phyloP scores from a whole-genome alignment of 2,113 vertebrate species.

The Ceyx cyanopectus region DNA sequence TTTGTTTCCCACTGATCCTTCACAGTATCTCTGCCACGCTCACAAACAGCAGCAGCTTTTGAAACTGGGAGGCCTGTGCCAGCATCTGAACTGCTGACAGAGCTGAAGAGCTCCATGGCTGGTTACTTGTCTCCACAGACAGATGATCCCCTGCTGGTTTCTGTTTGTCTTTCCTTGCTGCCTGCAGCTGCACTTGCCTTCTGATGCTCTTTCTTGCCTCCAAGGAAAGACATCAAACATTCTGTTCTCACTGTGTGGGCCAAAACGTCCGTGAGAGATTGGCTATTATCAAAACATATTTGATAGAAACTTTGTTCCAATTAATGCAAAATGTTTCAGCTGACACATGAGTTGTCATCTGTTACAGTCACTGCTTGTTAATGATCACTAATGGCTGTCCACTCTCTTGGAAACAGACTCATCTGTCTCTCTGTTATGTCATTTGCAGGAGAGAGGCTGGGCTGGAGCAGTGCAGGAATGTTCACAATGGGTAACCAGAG shows the following conservation, averaged over 20 bases:
- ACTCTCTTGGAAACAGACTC: not conserved
- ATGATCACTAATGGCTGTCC: constrained; percentile 26
- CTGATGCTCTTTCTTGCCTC: not conserved
- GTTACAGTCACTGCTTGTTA: constrained; percentile 14
- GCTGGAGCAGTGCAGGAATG: not conserved
- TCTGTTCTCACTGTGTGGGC: not conserved
- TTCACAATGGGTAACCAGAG: not conserved
- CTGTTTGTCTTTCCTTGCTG: constrained; percentile 1
- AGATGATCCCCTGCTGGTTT: not conserved
- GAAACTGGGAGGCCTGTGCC: not conserved
- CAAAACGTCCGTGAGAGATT: not conserved
- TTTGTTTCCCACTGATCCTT: not conserved
- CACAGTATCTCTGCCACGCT: fast-evolving
- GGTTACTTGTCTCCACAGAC: not conserved
- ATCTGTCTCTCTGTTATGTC: not conserved
- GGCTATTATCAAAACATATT: constrained; percentile 24
- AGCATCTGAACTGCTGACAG: not conserved
- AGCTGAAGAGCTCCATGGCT: not conserved
- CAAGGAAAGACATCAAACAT: not conserved
- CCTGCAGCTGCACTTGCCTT: not conserved
- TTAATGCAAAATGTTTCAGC: not conserved
- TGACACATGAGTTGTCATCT: constrained; percentile 12
- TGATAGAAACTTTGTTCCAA: constrained; percentile 30
- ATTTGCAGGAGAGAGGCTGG: not conserved
- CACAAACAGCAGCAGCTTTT: not conserved